Evolutionary conservation across 2,113 vertebrate species (phyloP), one percentile per base, ranked within the genome.

Genomic region (Orycteropus afer): DNA sequence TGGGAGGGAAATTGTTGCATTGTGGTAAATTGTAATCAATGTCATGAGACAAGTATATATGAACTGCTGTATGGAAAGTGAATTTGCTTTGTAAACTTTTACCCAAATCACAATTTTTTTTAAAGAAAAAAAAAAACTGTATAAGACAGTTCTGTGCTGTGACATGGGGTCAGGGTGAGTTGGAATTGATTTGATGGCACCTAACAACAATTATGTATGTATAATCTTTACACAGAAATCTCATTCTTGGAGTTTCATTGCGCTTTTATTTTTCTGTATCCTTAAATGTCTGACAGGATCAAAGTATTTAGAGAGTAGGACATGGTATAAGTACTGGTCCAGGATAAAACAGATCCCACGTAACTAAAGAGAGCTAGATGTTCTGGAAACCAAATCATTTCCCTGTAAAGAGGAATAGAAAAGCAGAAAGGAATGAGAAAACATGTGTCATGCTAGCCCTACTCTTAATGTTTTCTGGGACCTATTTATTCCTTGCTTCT

Each of bases 401-500:
- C 79, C 71, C 69, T 79, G 7, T 65, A 71, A 77, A 80, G 34
- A 81, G 5, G 22, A 95, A 92, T 89, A 29, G 53, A 77, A 74
- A 34, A 86, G 12, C 65, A 57, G 53, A 65, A 73, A 6, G 10
- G 6, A 86, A 91, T 32, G 42, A 95, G n/a, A 93, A 90, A 95
- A 42, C 2, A 92, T 91, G 84, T 89, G 59, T 89, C 95, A 92
- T 82, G 89, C 45, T 59, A 93, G 53, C 29, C 25, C 57, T 82
- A 42, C 55, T 91, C 82, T 17, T 82, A 95, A 90, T 74, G 61
- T 59, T 96, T 87, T 77, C 82, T 86, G 90, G 76, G 90, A 93
- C 79, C 87, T 95, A 95, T 92, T 93, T 96, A 71, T 95, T 59
- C 89, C 83, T 82, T 91, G 27, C 55, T 95, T n/a, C n/a, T n/a